Base-by-base conservation (phyloP, 2,797 vertebrate species). In the Melanogrammus aeglefinus region DNA sequence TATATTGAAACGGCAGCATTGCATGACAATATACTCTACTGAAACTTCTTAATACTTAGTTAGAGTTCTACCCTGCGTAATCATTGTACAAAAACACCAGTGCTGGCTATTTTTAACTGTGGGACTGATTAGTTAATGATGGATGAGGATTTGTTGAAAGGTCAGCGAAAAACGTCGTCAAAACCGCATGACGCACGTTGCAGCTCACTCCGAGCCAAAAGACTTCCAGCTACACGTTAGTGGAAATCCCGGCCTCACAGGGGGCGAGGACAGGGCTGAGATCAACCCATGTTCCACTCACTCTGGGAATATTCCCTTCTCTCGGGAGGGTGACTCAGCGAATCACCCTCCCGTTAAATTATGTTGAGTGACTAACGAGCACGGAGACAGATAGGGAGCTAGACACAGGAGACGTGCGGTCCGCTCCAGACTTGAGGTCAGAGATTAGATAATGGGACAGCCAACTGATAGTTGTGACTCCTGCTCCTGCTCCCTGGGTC, bases 301-400 rank as follows among this genome's bases (percentile, higher is more conserved):
- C 78, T 72, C 72, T 76, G 31, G 74, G 63, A 47, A 76, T 35
- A 83, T 73, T 47, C 31, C 27, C 27, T 63, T 75, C 77, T 39
- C 78, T 69, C 77, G 35, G 73, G 35, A 81, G 33, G 36, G 51
- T 76, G 86, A 85, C 31, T 85, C 83, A 87, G 44, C 73, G 75
- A 29, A 36, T 33, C 14, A 0, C 18, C 4, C n/a, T 12, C 31
- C 51, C 27, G 10, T 63, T 41, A 39, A 39, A 39, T 44, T 18
- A 79, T 73, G 74, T 27, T 72, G 41, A 39, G 16, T 47, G 14
- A 73, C 75, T 51, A 57, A 71, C 36, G 77, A 77, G 13, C 79
- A 44, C 73, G 70, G 51, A 66, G 73, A 35, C 41, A 9, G 74
- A 82, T 73, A 73, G 78, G 78, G 27, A 72, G 18, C 41, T 73